Base-by-base conservation (phyloP, 2,113 vertebrate species). In the Crocuta crocuta region DNA sequence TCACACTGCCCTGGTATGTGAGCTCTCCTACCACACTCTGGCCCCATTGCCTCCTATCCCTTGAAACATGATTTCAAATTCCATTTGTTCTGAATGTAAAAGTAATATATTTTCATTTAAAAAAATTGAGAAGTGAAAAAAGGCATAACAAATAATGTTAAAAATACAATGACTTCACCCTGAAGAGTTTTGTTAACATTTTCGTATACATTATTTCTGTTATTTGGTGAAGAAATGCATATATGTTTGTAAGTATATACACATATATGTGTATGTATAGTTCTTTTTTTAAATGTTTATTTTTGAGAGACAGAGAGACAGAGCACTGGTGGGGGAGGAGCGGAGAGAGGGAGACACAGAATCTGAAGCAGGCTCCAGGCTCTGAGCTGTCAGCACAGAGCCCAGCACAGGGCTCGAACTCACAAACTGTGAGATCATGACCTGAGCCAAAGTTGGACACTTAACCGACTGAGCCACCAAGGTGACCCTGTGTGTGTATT, bases 1-100 rank as follows among this genome's bases (percentile, higher is more conserved):
- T 43, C 3, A 28, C 4, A 0, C 16, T 4, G 1, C 11, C 24
- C 43, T 2, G 8, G 26, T 2, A 2, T 3, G 6, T 0, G 53
- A 48, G 31, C 1, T 0, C 0, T 13, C 48, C 87, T 61, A 1
- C 21, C 65, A n/a, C 43, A 2, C 23, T 24, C n/a, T 74, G 48
- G 68, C 39, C 16, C 35, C 5, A 0, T 8, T 21, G 16, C 48
- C 12, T 15, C 28, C 48, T 28, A 0, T 21, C 2, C 11, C 73
- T 66, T 43, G 13, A 31, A 35, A 58, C 9, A 5, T 10, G 8
- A 78, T 53, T 43, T 76, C 89, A 68, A 91, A 81, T 92, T 48
- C 65, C 15, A 48, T 23, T 19, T 31, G 26, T 70, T 81, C 78
- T 53, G n/a, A 50, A 43, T 50, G 9, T 11, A 13, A 65, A 82